These are phyloP conservation scores for Ceraclea dissimilis DNA, from an alignment of 2,888 invertebrate genomes.

Conservation along the genomic window DNA sequence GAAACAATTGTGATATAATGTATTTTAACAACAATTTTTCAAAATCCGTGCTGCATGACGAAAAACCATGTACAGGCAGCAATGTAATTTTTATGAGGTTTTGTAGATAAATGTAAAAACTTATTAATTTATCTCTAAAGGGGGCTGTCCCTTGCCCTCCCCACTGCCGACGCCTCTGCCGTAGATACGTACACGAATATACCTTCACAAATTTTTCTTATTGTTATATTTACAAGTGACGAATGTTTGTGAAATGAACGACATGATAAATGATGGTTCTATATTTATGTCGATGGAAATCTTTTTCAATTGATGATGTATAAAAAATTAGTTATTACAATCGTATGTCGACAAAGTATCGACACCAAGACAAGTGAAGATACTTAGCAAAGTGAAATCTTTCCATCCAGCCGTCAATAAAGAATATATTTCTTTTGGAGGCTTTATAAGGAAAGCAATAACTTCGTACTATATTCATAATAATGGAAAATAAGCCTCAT, in stretches of 20 bases:
- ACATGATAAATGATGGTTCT: conserved; percentile 4
- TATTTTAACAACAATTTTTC: too few relatives aligned
- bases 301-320: conserved; percentile 3
- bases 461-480: not conserved
- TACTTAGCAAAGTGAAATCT: not conserved
- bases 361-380: not conserved
- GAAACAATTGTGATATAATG: too few relatives aligned
- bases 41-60: too few relatives aligned
- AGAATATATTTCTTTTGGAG: not conserved
- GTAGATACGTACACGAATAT: too few relatives aligned
- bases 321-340: conserved; percentile 4
- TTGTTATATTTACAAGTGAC: not conserved
- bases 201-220: not conserved
- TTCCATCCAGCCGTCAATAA: not conserved
- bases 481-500: not conserved
- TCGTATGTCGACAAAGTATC: not conserved
- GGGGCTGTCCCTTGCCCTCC: too few relatives aligned
- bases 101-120: too few relatives aligned
- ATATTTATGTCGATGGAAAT: conserved; percentile 1
- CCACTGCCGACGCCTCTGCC: too few relatives aligned
- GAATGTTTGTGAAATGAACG: conserved; percentile 2
- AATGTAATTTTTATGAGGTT: too few relatives aligned
- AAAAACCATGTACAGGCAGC: too few relatives aligned
- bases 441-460: not conserved
- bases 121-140: too few relatives aligned